These are phyloP conservation scores for Altica lythri DNA, from an alignment of 2,888 invertebrate species.

Conservation along the genomic window DNA sequence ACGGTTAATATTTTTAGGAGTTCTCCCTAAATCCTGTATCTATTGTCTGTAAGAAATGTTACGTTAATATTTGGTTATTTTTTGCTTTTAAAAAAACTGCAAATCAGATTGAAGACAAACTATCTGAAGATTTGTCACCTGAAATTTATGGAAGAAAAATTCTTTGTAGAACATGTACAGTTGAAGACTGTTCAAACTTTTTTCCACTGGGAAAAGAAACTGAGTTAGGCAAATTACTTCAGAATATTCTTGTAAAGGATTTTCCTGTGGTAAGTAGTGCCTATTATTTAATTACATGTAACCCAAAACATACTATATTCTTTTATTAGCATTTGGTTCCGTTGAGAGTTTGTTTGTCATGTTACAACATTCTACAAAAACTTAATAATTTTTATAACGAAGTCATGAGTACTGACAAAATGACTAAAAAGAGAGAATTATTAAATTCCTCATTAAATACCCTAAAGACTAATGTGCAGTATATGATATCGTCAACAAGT, in stretches of 20 bases:
- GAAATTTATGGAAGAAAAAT: constrained; percentile 2
- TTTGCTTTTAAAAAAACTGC: constrained; percentile 9
- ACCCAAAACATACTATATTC: background rate
- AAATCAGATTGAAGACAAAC: background rate
- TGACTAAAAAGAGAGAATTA: background rate
- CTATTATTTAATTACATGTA: no score
- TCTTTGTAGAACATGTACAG: constrained; percentile 4
- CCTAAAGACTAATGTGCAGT: no score
- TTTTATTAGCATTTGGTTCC: constrained; percentile 8
- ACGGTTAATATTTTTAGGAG: constrained; percentile 1
- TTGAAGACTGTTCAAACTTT: constrained; percentile 8
- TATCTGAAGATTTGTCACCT: constrained; percentile 1
- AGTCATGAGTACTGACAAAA: background rate
- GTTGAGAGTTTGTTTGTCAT: background rate
- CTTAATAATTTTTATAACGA: constrained; percentile 1
- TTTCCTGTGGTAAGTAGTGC: constrained; percentile 5
- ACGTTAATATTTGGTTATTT: constrained; percentile 8
- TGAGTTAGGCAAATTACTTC: background rate
- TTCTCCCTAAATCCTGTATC: constrained; percentile 4
- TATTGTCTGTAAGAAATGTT: constrained; percentile 6
- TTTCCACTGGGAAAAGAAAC: background rate
- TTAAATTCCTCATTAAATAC: no score
- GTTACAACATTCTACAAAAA: constrained; percentile 2
- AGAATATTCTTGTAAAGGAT: background rate
- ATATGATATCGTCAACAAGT: no score